A percentile compares a stretch with the other conserved stretches of the same genome.
phyloP scores from a whole-genome alignment of 2,888 invertebrate species.

The Dynastes tityus region DNA sequence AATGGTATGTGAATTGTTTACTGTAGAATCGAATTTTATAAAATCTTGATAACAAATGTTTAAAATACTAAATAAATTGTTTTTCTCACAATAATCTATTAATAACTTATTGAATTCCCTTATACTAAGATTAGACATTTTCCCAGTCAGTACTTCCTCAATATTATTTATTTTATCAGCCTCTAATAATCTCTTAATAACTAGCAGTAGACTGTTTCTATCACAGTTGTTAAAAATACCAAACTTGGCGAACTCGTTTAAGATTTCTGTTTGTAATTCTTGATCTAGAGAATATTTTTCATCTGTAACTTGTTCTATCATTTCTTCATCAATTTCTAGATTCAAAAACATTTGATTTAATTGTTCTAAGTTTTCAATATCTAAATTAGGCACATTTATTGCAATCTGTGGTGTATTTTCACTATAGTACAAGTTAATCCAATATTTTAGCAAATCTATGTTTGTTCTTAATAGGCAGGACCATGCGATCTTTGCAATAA shows the following conservation, averaged over 20 bases:
- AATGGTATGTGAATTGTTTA: slow-evolving; percentile 22
- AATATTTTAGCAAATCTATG: slow-evolving; percentile 74
- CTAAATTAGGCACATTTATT: slow-evolving; percentile 59
- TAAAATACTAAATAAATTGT: slow-evolving; percentile 73
- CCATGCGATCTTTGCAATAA: slow-evolving; percentile 75
- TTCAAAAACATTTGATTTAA: slow-evolving; percentile 73
- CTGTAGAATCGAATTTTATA: slow-evolving; percentile 13
- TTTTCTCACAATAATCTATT: slow-evolving; percentile 72
- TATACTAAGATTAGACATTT: slow-evolving; percentile 64
- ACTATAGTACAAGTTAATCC: slow-evolving; percentile 75
- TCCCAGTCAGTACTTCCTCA: slow-evolving; percentile 72
- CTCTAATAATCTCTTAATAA: slow-evolving; percentile 76
- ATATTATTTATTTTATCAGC: slow-evolving; percentile 73
- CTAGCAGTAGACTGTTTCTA: slow-evolving; percentile 72
- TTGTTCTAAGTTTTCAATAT: slow-evolving; percentile 66
- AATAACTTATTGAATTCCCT: slow-evolving; percentile 73
- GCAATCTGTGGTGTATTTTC: slow-evolving; percentile 63
- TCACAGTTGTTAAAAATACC: slow-evolving; percentile 79
- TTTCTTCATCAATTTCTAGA: slow-evolving; percentile 74
- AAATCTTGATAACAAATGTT: slow-evolving; percentile 72
- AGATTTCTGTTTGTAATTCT: slow-evolving; percentile 74
- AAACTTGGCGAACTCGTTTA: slow-evolving; percentile 76
- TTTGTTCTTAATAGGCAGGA: slow-evolving; percentile 74
- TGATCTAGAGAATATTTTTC: slow-evolving; percentile 72
- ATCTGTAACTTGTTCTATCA: slow-evolving; percentile 74